These are phyloP conservation scores for Nomada lathburiana DNA, from an alignment of 2,888 invertebrate genomes.

Conservation along the genomic window DNA sequence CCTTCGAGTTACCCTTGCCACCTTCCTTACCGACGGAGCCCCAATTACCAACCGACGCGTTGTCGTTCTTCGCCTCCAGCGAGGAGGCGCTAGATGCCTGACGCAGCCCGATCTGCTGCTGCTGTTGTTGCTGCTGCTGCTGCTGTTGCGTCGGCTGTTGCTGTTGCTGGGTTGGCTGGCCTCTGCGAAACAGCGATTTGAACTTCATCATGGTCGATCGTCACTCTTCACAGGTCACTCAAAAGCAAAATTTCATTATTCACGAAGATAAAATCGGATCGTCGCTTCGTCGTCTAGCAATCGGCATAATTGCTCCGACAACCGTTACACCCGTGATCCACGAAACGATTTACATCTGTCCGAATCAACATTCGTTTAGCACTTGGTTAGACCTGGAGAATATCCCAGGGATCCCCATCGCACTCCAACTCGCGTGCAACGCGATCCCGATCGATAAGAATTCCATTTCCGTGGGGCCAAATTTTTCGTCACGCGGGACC, in stretches of 20 bases:
- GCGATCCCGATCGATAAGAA: conserved; percentile 34
- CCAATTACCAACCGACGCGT: conserved; percentile 82
- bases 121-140: conserved; percentile 73
- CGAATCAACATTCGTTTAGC: too few relatives aligned
- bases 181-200: conserved; percentile 96
- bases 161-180: conserved; percentile 86
- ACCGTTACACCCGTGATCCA: too few relatives aligned
- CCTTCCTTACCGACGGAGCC: conserved; percentile 75
- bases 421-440: neutral
- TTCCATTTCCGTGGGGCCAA: conserved; percentile 13
- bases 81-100: conserved; percentile 89
- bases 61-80: conserved; percentile 85
- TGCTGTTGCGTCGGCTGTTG: conserved; percentile 79
- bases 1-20: conserved; percentile 54
- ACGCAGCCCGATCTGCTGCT: conserved; percentile 80
- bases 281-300: conserved; percentile 16
- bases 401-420: neutral
- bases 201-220: conserved; percentile 93
- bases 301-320: conserved; percentile 10
- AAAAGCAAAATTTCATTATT: conserved; percentile 57
- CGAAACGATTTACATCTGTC: too few relatives aligned
- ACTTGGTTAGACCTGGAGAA: too few relatives aligned
- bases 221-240: conserved; percentile 67
- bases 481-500: neutral
- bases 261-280: neutral